These are phyloP conservation scores for Climacteris rufus DNA, from an alignment of 2,113 vertebrate genomes.

Conservation along the genomic window DNA sequence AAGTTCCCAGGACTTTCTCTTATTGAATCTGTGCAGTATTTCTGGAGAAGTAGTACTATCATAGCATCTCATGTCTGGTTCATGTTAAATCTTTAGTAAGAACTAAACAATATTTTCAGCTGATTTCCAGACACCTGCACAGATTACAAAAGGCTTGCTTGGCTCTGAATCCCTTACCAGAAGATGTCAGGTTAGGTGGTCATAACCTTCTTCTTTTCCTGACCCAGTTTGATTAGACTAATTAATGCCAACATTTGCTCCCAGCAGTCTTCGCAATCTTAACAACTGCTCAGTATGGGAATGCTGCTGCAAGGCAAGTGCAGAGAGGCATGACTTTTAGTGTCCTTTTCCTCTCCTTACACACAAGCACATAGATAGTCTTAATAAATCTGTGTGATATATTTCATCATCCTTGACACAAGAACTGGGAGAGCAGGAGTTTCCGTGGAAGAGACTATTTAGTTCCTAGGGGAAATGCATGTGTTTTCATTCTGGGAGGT, in stretches of 20 bases:
- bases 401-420: background rate
- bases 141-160: background rate
- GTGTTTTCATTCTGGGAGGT: background rate
- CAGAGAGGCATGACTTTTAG: background rate
- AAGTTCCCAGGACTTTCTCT: background rate
- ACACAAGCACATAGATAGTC: background rate
- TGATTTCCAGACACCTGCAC: background rate
- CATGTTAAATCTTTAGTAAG: background rate
- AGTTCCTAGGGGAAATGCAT: background rate
- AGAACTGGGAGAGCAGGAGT: background rate
- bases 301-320: background rate
- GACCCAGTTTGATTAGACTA: background rate
- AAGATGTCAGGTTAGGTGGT: background rate
- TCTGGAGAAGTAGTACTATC: background rate
- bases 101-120: background rate
- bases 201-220: background rate
- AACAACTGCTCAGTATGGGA: background rate
- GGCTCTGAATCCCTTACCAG: background rate
- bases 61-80: background rate
- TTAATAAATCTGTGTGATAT: background rate
- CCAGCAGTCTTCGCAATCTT: background rate
- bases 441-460: background rate
- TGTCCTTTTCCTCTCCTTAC: background rate
- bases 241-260: constrained; percentile 20
- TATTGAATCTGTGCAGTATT: background rate